These are phyloP conservation scores for Chrysaora quinquecirrha DNA, from an alignment of 30 jellyfish, hydroid and myxozoan genomes.

Conservation along the genomic window DNA sequence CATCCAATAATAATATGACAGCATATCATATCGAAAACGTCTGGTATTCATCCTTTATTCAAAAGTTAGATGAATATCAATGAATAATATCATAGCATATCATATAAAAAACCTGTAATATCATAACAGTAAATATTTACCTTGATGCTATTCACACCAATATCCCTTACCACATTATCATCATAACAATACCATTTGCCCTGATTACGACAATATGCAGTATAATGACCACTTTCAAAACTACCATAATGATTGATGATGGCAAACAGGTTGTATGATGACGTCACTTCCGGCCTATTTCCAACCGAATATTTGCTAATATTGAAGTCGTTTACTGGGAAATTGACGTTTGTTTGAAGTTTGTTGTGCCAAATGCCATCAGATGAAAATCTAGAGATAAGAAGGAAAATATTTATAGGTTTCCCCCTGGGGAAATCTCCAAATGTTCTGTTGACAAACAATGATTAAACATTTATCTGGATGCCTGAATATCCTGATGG, in stretches of 20 bases:
- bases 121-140: too few relatives aligned
- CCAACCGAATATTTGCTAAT: conserved; percentile 50
- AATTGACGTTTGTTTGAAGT: conserved; percentile 82
- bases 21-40: too few relatives aligned
- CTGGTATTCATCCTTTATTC: too few relatives aligned
- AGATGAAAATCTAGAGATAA: conserved; percentile 63
- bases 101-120: too few relatives aligned
- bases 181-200: conserved; percentile 81
- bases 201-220: conserved; percentile 76
- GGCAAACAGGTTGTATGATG: conserved; percentile 50
- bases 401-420: too few relatives aligned
- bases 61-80: too few relatives aligned
- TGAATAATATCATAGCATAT: too few relatives aligned
- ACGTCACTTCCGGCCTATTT: background rate
- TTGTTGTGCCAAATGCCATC: conserved; percentile 97
- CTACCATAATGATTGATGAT: conserved; percentile 93
- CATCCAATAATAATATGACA: too few relatives aligned
- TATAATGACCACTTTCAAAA: conserved; percentile 96
- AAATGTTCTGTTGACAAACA: too few relatives aligned
- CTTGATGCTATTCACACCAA: conserved; percentile 57
- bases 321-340: conserved; percentile 67
- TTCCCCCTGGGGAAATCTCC: too few relatives aligned
- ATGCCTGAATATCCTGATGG: too few relatives aligned
- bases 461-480: too few relatives aligned
- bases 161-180: conserved; percentile 77